A percentile compares a stretch with the other conserved stretches of the same genome.
Conservation (phyloP, 2,113 vertebrate species). For the Natator depressus region DNA sequence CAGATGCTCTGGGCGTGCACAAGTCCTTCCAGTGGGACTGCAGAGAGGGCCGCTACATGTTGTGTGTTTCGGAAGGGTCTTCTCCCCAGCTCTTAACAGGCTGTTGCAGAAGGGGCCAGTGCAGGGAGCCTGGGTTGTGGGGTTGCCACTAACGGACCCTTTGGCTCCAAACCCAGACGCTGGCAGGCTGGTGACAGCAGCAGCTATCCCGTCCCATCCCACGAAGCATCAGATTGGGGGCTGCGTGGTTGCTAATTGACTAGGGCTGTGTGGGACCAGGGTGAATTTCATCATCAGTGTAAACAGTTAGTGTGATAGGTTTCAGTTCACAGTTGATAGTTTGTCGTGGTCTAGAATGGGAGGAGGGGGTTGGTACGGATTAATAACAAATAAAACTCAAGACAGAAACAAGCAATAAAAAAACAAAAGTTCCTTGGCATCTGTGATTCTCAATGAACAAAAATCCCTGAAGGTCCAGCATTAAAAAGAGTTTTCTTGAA, state of each 20-base stretch:
- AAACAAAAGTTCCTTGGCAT: not conserved
- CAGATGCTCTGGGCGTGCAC: rapidly evolving
- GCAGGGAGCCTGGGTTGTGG: not conserved
- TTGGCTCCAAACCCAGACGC: not conserved
- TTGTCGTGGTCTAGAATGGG: not conserved
- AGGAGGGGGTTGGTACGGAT: not conserved
- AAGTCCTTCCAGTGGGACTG: too few species aligned
- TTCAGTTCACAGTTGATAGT: not conserved
- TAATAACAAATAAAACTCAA: not conserved
- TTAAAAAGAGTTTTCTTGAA: not conserved
- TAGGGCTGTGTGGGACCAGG: not conserved
- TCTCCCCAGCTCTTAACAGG: not conserved
- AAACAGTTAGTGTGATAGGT: rapidly evolving
- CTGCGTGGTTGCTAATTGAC: rapidly evolving
- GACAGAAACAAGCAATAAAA: not conserved
- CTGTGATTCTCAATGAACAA: not conserved
- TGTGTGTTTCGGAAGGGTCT: too few species aligned
- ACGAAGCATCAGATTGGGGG: rapidly evolving
- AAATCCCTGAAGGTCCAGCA: not conserved
- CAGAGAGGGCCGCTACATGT: too few species aligned
- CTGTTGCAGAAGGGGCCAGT: rapidly evolving
- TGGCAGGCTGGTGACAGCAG: not conserved
- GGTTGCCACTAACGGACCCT: not conserved
- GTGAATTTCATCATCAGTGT: not conserved
- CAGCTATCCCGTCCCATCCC: not conserved